Evolutionary conservation across 2,797 vertebrate species (phyloP).

Genomic region (Onychomys leucogaster): DNA sequence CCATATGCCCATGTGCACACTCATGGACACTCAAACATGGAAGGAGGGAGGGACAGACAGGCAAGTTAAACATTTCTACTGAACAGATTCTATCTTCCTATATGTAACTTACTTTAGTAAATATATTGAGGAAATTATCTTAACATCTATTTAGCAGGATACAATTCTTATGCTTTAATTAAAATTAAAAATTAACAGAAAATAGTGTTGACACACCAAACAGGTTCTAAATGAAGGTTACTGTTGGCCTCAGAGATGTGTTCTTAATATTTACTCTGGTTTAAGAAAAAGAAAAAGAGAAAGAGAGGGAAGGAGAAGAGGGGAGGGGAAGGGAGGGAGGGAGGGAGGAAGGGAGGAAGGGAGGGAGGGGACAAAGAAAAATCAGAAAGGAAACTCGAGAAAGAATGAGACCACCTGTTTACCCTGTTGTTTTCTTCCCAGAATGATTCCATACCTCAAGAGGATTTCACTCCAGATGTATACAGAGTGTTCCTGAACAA

Average conservation of each 20-base stretch:
- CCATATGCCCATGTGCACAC: neutral
- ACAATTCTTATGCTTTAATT: constrained; percentile 30
- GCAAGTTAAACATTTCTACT: neutral
- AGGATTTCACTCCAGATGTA: constrained; percentile 96
- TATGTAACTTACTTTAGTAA: neutral
- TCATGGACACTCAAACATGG: neutral
- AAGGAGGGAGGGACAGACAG: neutral
- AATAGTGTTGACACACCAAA: neutral
- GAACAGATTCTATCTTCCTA: neutral
- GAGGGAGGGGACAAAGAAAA: neutral
- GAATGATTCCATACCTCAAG: constrained; percentile 96
- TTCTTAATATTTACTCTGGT: neutral
- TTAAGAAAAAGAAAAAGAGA: neutral
- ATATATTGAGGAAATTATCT: neutral
- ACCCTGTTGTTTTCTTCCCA: constrained; percentile 84
- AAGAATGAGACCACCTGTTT: constrained; percentile 4
- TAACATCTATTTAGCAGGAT: neutral
- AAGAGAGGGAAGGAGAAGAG: neutral
- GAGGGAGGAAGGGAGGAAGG: rapidly evolving
- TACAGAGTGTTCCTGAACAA: constrained; percentile 96
- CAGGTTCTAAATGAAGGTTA: neutral
- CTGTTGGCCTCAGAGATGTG: neutral
- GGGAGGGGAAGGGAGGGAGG: neutral
- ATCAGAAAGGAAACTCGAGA: neutral
- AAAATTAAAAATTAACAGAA: constrained; percentile 34